Base-by-base conservation (phyloP, 2,888 invertebrate species). In the Ectemnius cavifrons region DNA sequence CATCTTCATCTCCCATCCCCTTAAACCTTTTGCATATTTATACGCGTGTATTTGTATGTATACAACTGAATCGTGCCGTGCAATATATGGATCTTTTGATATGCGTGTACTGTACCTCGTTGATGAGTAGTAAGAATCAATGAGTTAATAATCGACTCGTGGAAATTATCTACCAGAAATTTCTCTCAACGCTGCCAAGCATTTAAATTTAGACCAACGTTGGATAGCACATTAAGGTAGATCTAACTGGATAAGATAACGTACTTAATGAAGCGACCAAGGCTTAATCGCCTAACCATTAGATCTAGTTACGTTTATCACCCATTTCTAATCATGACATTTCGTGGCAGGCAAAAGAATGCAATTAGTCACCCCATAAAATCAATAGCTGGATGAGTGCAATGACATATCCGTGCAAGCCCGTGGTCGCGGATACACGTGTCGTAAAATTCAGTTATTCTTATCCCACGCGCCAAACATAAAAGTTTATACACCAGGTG, bases 121-220 rank as follows among this genome's bases (percentile, higher is more conserved):
- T 52, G 18, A 52, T 52, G 52, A n/a, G 52, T 37, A n/a, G 52
- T 37, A 37, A 37, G 8, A 37, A 37, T 37, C 37, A 37, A 37
- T 6, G 27, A 58, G 18, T 23, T 20, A 58, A 20, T 58, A 20
- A 58, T 58, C 14, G 18, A 58, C 18, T 23, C 27, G 20, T 58
- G 20, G 18, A 20, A 14, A 20, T 58, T 20, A 20, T 58, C 58
- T 27, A 20, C 27, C 18, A 58, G 16, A 58, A 58, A 6, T 20
- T 58, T 58, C 63, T 11, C 58, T 47, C 16, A 75, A 77, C 77
- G 75, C 77, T 77, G 77, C 77, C 77, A 72, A 45, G 52, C 52
- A 52, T 16, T 16, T 14, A 52, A 16, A 52, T 14, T 52, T 16
- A 52, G 52, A 52, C 16, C 8, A 16, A 16, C 16, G 52, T 16